Evolutionary conservation across 2,113 vertebrate species (phyloP).

Genomic region (Spea bombifrons): DNA sequence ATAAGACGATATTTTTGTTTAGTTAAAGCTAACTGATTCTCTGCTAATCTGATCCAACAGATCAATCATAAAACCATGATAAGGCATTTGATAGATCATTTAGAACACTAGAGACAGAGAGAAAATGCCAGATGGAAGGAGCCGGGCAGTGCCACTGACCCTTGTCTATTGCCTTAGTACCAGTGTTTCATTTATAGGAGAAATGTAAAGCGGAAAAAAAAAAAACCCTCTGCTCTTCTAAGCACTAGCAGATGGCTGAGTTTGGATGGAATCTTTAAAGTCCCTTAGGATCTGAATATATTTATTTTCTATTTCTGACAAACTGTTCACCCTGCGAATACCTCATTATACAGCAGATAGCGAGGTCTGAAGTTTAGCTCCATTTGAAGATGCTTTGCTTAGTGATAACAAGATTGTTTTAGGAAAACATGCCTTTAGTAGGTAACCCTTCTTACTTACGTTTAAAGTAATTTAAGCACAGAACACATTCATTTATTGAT

Average conservation of each 20-base stretch:
- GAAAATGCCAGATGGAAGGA: conserved; percentile 24
- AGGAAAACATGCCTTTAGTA: neutral
- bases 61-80: conserved; percentile 35
- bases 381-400: neutral
- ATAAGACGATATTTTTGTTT: too few relatives aligned
- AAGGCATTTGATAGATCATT: conserved; percentile 29
- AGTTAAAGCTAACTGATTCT: too few relatives aligned
- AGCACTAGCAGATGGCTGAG: conserved; percentile 24
- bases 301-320: conserved; percentile 33
- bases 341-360: conserved; percentile 20
- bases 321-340: conserved; percentile 31
- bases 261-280: conserved; percentile 32
- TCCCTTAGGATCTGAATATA: conserved; percentile 32
- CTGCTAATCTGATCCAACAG: neutral
- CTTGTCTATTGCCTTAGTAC: neutral
- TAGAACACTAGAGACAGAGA: conserved; percentile 22
- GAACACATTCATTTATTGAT: neutral
- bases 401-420: conserved; percentile 4
- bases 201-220: conserved; percentile 6
- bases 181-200: conserved; percentile 16
- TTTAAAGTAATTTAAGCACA: neutral
- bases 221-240: conserved; percentile 5
- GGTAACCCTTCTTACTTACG: neutral
- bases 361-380: neutral
- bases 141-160: conserved; percentile 19